Evolutionary conservation across 2,888 invertebrate species (phyloP), one percentile per base, ranked within the genome.

Genomic region (Latrodectus elegans): DNA sequence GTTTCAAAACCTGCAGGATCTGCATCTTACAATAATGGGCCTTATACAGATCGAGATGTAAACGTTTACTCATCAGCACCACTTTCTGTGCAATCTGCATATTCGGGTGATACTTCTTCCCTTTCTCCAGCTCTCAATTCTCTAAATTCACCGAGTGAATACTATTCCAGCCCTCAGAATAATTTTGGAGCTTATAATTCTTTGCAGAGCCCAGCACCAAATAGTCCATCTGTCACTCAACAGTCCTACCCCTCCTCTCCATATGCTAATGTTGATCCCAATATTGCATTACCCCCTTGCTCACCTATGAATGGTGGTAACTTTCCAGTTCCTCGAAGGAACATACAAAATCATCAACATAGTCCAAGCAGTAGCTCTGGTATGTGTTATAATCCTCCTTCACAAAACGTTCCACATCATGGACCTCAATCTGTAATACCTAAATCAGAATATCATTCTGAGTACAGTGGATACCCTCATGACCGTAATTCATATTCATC

Each of bases 171-270:
- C 78, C 87, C 87, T 70, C 76, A 82, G 64, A 76, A 75, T 26
- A 88, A 74, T 85, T 80, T 74, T 78, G 83, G 87, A 88, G 87
- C 87, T 88, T 88, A 88, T 74, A 87, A 68, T 77, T 78, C 52
- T 80, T 67, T 78, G 52, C 87, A 88, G 64, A 88, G 83, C 82
- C 87, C 87, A 51, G 72, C 78, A 78, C 78, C 87, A 64, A 82
- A 68, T 68, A 88, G 82, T 77, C 87, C 87, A 70, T 82, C 82
- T 65, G 78, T 88, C 72, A 77, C 87, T 71, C 75, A 86, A n/a
- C 74, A 79, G 49, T 83, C 82, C n/a, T 83, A 83, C 53, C 83
- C 87, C 9, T 88, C 87, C 17, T 88, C 87, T 26, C 87, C 87
- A 51, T 79, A 68, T 73, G 73, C 82, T 10, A 83, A 77, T 68